A percentile compares a stretch with the other conserved stretches of the same genome.
phyloP scores from a whole-genome alignment of 2,113 vertebrate genomes.

The Syngnathus floridae region DNA sequence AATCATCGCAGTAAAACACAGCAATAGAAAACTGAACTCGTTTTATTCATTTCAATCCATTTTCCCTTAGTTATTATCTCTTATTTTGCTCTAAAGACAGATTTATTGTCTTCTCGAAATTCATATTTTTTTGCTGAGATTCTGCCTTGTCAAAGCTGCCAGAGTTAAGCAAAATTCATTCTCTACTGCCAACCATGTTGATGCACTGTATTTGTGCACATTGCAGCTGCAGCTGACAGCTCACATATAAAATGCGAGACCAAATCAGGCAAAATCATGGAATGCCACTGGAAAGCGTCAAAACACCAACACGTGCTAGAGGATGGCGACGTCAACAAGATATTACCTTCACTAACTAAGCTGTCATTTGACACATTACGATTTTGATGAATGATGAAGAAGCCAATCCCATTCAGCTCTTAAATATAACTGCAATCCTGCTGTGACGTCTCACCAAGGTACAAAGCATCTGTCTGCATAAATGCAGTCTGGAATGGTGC shows the following conservation, averaged over 20 bases:
- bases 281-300: slow-evolving; percentile 7
- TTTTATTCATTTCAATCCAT: neutral
- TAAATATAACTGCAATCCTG: slow-evolving; percentile 35
- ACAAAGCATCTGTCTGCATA: slow-evolving; percentile 47
- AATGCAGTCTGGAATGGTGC: slow-evolving; percentile 49
- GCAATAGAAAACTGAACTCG: neutral
- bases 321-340: slow-evolving; percentile 11
- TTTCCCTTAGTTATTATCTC: neutral
- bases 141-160: neutral
- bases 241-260: slow-evolving; percentile 10
- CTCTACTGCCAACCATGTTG: neutral
- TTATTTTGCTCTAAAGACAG: neutral
- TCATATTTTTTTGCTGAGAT: neutral
- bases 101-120: neutral
- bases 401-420: slow-evolving; percentile 31
- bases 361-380: slow-evolving; percentile 21
- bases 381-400: slow-evolving; percentile 16
- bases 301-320: slow-evolving; percentile 4
- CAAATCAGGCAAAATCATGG: slow-evolving; percentile 19
- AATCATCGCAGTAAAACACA: neutral
- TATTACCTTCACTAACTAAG: slow-evolving; percentile 17
- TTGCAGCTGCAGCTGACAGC: slow-evolving; percentile 8
- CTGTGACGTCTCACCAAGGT: slow-evolving; percentile 51
- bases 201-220: neutral
- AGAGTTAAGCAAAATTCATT: neutral